Base-by-base conservation (phyloP, 2,797 vertebrate genomes). In the Pteropus rufus region DNA sequence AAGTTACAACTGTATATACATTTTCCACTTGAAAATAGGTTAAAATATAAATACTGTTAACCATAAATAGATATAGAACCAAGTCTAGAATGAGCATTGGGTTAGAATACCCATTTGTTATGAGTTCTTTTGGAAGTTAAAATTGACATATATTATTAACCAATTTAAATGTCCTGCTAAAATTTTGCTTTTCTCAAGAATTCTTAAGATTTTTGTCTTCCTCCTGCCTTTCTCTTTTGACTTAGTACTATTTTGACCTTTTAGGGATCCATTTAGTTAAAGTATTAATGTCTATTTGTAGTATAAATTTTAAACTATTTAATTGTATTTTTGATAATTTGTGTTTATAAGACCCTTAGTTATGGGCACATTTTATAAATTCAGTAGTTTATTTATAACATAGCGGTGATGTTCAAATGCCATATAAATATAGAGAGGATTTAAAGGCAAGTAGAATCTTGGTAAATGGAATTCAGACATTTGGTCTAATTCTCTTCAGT, bases 41-140 rank as follows among this genome's bases (percentile, higher is more conserved):
- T 85, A 36, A 85, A 85, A 65, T 84, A 26, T 94, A 95, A 86
- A 56, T 97, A 83, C 19, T 91, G 26, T 81, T 96, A 87, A 77
- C 36, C 29, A n/a, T 65, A 91, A 80, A 46, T 85, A 46, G 12
- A 64, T 8, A 64, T 80, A 88, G 56, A 82, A 85, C 21, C 11
- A 92, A 62, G 11, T 86, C 18, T 73, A 62, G 80, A 56, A 77
- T 83, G 76, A 85, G 26, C 29, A 77, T 70, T 69, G 39, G 31
- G 14, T 84, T 97, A 88, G 54, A 62, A 41, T 88, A 93, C 49
- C 36, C 52, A 64, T 92, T 95, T 95, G 39, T 88, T 64, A 58
- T 29, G 19, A 58, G 10, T 93, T 94, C 41, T 82, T 95, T 89
- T 80, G 58, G 31, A 91, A 93, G 70, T 92, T 93, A 90, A 92